phyloP scores from a whole-genome alignment of 2,888 invertebrate genomes.

The Ectemnius cavifrons region DNA sequence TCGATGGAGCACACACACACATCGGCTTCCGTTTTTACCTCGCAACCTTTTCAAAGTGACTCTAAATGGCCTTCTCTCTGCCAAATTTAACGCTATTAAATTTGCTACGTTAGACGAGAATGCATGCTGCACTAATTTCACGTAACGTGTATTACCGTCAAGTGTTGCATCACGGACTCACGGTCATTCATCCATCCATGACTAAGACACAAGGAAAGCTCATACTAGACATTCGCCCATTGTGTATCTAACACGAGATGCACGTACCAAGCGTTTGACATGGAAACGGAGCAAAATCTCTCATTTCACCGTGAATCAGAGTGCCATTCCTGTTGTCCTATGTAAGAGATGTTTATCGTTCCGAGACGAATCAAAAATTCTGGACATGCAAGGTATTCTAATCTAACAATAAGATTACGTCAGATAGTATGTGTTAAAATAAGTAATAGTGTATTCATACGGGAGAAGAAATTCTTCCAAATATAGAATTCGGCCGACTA shows the following conservation, averaged over 20 bases:
- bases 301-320: slow-evolving; percentile 71
- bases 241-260: slow-evolving; percentile 20
- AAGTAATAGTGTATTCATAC: not conserved
- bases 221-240: not conserved
- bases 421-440: slow-evolving; percentile 23
- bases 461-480: not conserved
- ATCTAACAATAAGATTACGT: slow-evolving; percentile 28
- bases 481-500: not conserved
- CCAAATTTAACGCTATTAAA: slow-evolving; percentile 73
- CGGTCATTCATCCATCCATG: not conserved
- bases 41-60: slow-evolving; percentile 21
- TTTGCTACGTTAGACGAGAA: slow-evolving; percentile 73
- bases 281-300: slow-evolving; percentile 38
- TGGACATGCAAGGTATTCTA: slow-evolving; percentile 34
- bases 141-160: not conserved
- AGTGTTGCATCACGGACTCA: slow-evolving; percentile 2
- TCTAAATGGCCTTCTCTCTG: slow-evolving; percentile 68
- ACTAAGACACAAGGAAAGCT: not conserved
- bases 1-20: slow-evolving; percentile 15
- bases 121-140: slow-evolving; percentile 38
- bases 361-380: slow-evolving; percentile 59
- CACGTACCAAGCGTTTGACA: slow-evolving; percentile 32
- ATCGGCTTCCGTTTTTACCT: slow-evolving; percentile 20
- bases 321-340: slow-evolving; percentile 70
- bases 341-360: slow-evolving; percentile 32